Evolutionary conservation across 2,888 invertebrate genomes (phyloP), one percentile per base, ranked within the genome.

Genomic region (Thelaira solivaga): DNA sequence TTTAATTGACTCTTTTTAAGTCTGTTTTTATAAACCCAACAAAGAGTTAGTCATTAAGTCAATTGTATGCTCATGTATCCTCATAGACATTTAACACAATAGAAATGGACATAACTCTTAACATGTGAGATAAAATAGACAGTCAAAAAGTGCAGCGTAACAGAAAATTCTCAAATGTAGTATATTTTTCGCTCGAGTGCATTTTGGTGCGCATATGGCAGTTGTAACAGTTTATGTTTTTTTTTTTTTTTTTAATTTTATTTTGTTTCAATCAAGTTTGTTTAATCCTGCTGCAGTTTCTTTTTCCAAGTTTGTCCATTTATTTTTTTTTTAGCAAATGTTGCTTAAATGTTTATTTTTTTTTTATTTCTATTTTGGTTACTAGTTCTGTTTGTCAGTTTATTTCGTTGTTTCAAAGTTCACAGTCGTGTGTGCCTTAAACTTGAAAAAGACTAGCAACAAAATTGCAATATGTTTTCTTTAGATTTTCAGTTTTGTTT

Each of bases 341-440:
- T 65, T 76, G 39, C 26, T 36, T 36, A 29, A 31, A 20, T 20
- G 2, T 24, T 29, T 34, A 34, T 67, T 62, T 55, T 49, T 57
- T 47, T 47, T 49, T n/a, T n/a, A n/a, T n/a, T n/a, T n/a, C n/a
- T n/a, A n/a, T n/a, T n/a, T n/a, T n/a, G n/a, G n/a, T n/a, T n/a
- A n/a, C n/a, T n/a, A n/a, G n/a, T n/a, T 26, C 24, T 8, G 7
- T 31, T 43, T 51, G 1, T 10, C 39, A 49, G 22, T 39, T 62
- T 22, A 11, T n/a, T 20, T 45, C 20, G 26, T 57, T 55, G 36
- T 55, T 67, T 24, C 47, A 67, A 55, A 77, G 76, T 77, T 77
- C 72, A 72, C 49, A 74, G 68, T 74, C 73, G 59, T 69, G 62
- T 67, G 64, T 78, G 77, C 64, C 59, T 65, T 78, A 69, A 78